Base-by-base conservation (phyloP, 2,113 vertebrate species). In the Nyctereutes procyonoides region DNA sequence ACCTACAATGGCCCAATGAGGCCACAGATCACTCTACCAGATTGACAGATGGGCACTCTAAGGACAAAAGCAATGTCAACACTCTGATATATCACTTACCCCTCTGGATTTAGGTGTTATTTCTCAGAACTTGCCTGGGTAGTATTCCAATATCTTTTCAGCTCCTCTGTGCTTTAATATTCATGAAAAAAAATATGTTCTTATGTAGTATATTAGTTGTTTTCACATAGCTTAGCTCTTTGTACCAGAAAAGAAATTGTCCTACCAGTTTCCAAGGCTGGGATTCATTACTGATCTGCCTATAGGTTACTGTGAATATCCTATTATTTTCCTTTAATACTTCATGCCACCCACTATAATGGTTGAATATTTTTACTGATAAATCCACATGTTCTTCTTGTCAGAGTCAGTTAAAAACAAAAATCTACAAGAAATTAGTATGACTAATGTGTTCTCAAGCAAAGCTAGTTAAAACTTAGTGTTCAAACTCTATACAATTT, bases 381-480 rank as follows among this genome's bases (percentile, higher is more conserved):
- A 77, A 79, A 88, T 89, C 5, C 26, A n/a, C 12, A 74, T 51
- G 6, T 65, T 90, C 12, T 83, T 90, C 65, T 85, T 82, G 2
- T 22, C 53, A n/a, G 55, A 9, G 17, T 95, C 82, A 96, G 10
- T 67, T 90, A 71, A 74, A 88, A 19, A 35, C 32, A 92, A 81
- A 87, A 73, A 62, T 84, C 51, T 93, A 24, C 15, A 58, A 81
- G 55, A 90, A 51, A 20, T 60, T 85, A 65, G 6, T 24, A 35
- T 76, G 51, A 76, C 62, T 89, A 81, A 84, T n/a, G 35, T 17
- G 81, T 84, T 62, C 43, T 74, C 7, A 67, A 73, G 32, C 24
- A 88, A 80, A 96, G 15, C 38, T 74, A 86, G 38, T 83, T 88
- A 86, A 97, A 93, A 86, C 43, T 76, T 86, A 55, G 90, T 79